Conservation (phyloP, 2,888 invertebrate genomes). For the Zonitis immaculata region DNA sequence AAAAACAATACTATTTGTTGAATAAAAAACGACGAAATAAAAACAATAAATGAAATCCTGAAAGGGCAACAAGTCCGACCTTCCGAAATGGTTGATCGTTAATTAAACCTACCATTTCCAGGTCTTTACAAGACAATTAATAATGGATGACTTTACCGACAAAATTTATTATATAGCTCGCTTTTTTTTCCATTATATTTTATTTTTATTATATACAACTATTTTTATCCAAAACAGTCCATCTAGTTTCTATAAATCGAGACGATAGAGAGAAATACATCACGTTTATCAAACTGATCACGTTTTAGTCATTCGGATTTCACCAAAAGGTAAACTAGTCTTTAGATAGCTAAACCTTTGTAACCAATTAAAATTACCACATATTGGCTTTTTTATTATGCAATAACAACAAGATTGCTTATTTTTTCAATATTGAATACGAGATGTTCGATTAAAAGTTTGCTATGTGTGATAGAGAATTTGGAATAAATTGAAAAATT, state of each 20-base stretch:
- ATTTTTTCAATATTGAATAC: no score
- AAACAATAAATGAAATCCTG: neutral
- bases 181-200: conserved; percentile 6
- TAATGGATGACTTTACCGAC: conserved; percentile 3
- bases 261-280: conserved; percentile 8
- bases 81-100: conserved; percentile 7
- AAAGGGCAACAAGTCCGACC: neutral
- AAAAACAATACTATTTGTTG: neutral
- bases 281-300: conserved; percentile 19
- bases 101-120: conserved; percentile 10
- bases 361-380: conserved; percentile 9
- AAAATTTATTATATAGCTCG: conserved; percentile 8
- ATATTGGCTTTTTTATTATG: no score
- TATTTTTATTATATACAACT: no score
- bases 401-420: no score
- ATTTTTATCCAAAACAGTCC: conserved; percentile 13
- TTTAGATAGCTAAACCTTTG: conserved; percentile 8
- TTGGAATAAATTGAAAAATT: no score
- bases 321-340: conserved; percentile 14
- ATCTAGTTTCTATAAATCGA: conserved; percentile 9
- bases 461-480: no score
- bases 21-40: neutral
- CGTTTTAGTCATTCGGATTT: conserved; percentile 23
- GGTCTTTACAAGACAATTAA: conserved; percentile 9
- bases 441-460: no score